A percentile compares a stretch with the other conserved stretches of the same genome.
Conservation (phyloP, 2,888 invertebrate species). For the Orchesellides sinensis region DNA sequence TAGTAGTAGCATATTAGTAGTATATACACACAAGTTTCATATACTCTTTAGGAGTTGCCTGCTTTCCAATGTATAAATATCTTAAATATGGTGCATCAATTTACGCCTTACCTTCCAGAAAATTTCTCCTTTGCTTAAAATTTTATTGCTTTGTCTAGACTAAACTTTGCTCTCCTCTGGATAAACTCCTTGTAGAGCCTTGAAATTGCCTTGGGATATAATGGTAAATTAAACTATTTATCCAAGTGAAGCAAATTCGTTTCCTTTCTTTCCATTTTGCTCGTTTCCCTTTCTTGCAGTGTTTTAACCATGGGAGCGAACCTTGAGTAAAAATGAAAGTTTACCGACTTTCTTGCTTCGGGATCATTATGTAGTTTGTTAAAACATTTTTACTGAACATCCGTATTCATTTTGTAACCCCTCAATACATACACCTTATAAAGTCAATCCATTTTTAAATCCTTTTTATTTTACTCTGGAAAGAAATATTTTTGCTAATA, state of each 20-base stretch:
- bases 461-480: too few relatives aligned
- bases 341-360: too few relatives aligned
- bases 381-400: too few relatives aligned
- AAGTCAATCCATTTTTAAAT: too few relatives aligned
- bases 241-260: constrained; percentile 55
- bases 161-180: neutral
- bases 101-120: constrained; percentile 61
- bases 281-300: constrained; percentile 19
- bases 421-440: too few relatives aligned
- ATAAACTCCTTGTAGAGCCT: constrained; percentile 23
- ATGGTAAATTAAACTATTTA: constrained; percentile 68
- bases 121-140: constrained; percentile 19
- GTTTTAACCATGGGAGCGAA: too few relatives aligned
- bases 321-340: too few relatives aligned
- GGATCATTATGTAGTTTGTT: too few relatives aligned
- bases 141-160: constrained; percentile 23
- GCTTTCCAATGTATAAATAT: constrained; percentile 61
- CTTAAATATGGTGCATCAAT: constrained; percentile 67
- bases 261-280: constrained; percentile 26
- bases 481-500: too few relatives aligned
- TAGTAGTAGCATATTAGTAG: constrained; percentile 18
- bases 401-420: too few relatives aligned
- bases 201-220: constrained; percentile 61
- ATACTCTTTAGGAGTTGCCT: constrained; percentile 21
- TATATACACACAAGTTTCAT: neutral